phyloP scores from a whole-genome alignment of 2,797 vertebrate species.

The Karalla daura region DNA sequence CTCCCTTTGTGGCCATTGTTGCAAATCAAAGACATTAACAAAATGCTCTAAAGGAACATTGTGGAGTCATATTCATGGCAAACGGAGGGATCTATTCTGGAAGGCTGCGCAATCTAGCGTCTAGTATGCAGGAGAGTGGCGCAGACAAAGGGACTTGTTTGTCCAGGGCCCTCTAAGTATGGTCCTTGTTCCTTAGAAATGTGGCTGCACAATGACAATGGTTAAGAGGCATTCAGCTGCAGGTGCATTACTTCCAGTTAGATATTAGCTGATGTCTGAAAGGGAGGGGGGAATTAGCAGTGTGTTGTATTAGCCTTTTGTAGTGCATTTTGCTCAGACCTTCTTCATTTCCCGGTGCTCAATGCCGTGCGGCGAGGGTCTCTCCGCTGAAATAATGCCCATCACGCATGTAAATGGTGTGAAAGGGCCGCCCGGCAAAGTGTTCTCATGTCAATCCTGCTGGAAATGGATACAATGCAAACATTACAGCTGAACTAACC shows the following conservation, averaged over 20 bases:
- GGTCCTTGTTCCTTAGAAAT: slow-evolving; percentile 89
- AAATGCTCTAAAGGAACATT: slow-evolving; percentile 81
- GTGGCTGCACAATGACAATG: slow-evolving; percentile 90
- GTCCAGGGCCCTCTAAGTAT: slow-evolving; percentile 88
- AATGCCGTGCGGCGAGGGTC: slow-evolving; percentile 98
- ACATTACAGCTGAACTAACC: slow-evolving; percentile 99
- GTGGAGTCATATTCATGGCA: slow-evolving; percentile 85
- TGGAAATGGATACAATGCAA: slow-evolving; percentile 99
- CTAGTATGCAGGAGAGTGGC: slow-evolving; percentile 85
- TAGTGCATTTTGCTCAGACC: slow-evolving; percentile 98
- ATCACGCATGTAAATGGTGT: slow-evolving; percentile 99
- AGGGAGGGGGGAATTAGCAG: slow-evolving; percentile 96
- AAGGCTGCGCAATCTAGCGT: slow-evolving; percentile 89
- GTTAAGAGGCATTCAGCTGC: slow-evolving; percentile 99
- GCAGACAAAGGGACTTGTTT: slow-evolving; percentile 92
- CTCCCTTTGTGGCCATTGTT: slow-evolving; percentile 72
- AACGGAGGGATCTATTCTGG: slow-evolving; percentile 84
- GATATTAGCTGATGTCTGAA: slow-evolving; percentile 96
- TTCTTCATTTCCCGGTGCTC: slow-evolving; percentile 99
- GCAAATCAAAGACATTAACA: slow-evolving; percentile 78
- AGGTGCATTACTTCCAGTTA: slow-evolving; percentile 99
- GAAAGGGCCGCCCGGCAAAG: slow-evolving; percentile 99
- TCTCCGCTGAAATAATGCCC: slow-evolving; percentile 97
- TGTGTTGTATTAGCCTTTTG: slow-evolving; percentile 99
- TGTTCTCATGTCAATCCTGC: slow-evolving; percentile 99